Percentiles rank a stretch among this genome's conserved stretches.
phyloP scores from a whole-genome alignment of 2,113 vertebrate species.

The Oncorhynchus kisutch region DNA sequence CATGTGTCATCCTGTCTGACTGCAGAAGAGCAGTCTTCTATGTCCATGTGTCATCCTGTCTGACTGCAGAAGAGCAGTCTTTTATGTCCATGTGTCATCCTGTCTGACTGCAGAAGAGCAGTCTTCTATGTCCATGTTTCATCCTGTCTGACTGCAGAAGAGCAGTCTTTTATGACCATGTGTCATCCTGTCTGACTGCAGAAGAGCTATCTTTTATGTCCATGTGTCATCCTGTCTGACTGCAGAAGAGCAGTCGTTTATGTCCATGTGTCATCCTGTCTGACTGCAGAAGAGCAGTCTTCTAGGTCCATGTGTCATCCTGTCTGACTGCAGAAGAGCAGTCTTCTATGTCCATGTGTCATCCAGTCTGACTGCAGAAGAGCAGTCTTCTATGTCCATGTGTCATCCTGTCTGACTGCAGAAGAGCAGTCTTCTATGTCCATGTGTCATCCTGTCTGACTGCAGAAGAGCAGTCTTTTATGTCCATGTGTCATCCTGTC shows the following conservation, averaged over 20 bases:
- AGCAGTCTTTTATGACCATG: not conserved
- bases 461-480: not conserved
- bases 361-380: conserved; percentile 12
- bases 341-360: not conserved
- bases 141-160: not conserved
- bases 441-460: not conserved
- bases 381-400: not conserved
- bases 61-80: no score
- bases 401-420: conserved; percentile 13
- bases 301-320: not conserved
- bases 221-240: conserved; percentile 4
- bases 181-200: conserved; percentile 34
- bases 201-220: not conserved
- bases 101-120: conserved; percentile 34
- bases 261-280: not conserved
- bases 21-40: conserved; percentile 23
- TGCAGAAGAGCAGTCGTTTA: conserved; percentile 23
- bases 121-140: no score
- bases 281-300: conserved; percentile 13
- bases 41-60: no score
- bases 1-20: conserved; percentile 3
- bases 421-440: no score
- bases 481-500: not conserved
- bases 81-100: not conserved
- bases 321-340: conserved; percentile 12